phyloP scores from a whole-genome alignment of 35 echinoderm and acorn worm species.

The Strongylocentrotus purpuratus region DNA sequence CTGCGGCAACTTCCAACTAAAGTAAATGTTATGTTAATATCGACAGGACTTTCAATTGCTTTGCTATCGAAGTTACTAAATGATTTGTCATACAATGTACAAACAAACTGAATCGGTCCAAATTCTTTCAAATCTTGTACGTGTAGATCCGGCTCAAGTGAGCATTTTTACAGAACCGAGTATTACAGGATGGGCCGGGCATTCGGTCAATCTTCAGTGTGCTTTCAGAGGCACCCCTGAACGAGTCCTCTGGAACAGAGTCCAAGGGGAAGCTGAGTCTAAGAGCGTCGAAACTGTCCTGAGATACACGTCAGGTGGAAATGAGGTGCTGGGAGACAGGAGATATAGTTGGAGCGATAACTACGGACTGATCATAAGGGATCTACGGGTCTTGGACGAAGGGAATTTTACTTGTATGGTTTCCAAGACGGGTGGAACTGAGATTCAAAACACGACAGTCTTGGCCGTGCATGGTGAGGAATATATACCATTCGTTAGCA shows the following conservation, averaged over 20 bases:
- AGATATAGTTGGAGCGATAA: neutral
- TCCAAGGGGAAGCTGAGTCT: neutral
- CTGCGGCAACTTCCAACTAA: too few relatives aligned
- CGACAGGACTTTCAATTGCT: too few relatives aligned
- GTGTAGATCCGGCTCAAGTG: neutral
- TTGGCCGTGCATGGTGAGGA: neutral
- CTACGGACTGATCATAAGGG: neutral
- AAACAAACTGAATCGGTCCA: too few relatives aligned
- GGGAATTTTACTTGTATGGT: neutral
- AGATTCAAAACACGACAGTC: neutral
- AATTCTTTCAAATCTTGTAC: neutral
- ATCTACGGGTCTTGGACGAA: neutral
- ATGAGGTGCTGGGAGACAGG: neutral
- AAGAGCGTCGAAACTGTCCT: neutral
- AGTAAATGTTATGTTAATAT: too few relatives aligned
- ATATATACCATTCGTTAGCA: too few relatives aligned
- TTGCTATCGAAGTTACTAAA: too few relatives aligned
- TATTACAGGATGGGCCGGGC: neutral
- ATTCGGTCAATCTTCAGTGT: neutral
- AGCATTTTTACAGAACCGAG: neutral
- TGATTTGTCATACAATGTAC: too few relatives aligned
- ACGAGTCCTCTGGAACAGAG: neutral
- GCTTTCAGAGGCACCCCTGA: neutral
- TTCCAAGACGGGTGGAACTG: neutral
- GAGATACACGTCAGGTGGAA: neutral